phyloP scores from a whole-genome alignment of 1,140 invertebrate species.

The Muscidifurax raptorellus region DNA sequence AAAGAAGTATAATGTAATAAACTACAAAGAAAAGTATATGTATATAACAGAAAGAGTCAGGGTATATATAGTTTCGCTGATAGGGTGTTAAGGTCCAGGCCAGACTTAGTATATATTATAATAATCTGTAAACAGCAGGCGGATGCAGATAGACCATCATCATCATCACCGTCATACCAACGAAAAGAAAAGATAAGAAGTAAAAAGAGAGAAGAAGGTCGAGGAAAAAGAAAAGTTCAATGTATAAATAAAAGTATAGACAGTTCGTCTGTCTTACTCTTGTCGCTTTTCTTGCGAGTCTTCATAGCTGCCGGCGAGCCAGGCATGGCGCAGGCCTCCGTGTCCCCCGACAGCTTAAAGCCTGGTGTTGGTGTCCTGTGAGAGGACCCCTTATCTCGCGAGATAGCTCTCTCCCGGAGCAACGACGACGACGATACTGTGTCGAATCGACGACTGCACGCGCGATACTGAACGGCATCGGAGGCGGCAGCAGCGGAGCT shows the following conservation, averaged over 20 bases:
- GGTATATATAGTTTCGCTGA: no score
- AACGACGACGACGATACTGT: neutral
- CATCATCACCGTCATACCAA: neutral
- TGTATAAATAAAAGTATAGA: neutral
- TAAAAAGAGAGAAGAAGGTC: no score
- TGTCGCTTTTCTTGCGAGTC: constrained; percentile 69
- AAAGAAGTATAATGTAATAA: no score
- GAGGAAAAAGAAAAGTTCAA: neutral
- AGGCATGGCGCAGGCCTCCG: constrained; percentile 37
- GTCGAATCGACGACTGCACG: constrained; percentile 5
- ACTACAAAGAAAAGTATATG: no score
- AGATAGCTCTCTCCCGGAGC: neutral
- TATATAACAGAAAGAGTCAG: no score
- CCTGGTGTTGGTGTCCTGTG: neutral
- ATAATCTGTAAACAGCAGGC: no score
- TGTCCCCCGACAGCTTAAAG: constrained; percentile 30
- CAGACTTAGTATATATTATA: no score
- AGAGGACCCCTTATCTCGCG: neutral
- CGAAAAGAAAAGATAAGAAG: neutral
- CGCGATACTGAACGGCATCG: constrained; percentile 4
- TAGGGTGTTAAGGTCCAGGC: neutral
- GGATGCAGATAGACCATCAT: neutral
- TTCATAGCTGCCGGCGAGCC: constrained; percentile 62
- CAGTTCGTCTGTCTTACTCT: constrained; percentile 64
- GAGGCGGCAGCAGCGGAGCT: neutral